These are phyloP conservation scores for Altica lythri DNA, from an alignment of 2,888 invertebrate species.

Conservation along the genomic window DNA sequence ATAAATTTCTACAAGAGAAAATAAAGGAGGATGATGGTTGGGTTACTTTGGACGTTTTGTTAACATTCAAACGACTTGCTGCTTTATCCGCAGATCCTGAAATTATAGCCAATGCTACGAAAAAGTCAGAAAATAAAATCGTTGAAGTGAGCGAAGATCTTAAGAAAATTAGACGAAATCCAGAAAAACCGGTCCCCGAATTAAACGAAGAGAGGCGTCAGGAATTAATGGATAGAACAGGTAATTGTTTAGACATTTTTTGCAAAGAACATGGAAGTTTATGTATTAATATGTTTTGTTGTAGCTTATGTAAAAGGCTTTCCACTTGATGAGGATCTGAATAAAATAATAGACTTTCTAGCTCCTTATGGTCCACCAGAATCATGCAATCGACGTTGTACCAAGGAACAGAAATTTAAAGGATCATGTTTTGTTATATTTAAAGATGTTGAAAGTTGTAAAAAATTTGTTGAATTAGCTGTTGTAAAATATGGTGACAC, in stretches of 20 bases:
- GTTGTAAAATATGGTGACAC: constrained; percentile 67
- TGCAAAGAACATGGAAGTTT: background rate
- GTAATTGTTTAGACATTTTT: constrained; percentile 38
- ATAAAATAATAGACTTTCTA: constrained; percentile 76
- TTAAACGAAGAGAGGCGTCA: constrained; percentile 83
- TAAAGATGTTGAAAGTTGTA: constrained; percentile 77
- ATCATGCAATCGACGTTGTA: constrained; percentile 68
- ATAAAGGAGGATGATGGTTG: constrained; percentile 86
- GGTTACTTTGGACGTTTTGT: constrained; percentile 82
- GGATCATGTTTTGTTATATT: constrained; percentile 93
- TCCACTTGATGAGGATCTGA: constrained; percentile 67
- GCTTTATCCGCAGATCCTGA: constrained; percentile 70
- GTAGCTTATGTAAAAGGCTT: constrained; percentile 86
- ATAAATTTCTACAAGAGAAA: constrained; percentile 91
- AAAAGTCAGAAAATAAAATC: constrained; percentile 73
- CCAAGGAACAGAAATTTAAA: constrained; percentile 73
- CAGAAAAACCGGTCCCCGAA: constrained; percentile 78
- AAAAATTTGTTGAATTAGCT: constrained; percentile 74
- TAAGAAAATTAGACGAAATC: constrained; percentile 71
- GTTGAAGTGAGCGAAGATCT: constrained; percentile 69
- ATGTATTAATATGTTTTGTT: no score
- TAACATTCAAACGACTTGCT: constrained; percentile 87
- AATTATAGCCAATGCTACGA: constrained; percentile 74
- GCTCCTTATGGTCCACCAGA: constrained; percentile 66
- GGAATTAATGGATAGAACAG: constrained; percentile 73